Evolutionary conservation across 2,888 invertebrate genomes (phyloP).

Genomic region (Electrophaes corylata): DNA sequence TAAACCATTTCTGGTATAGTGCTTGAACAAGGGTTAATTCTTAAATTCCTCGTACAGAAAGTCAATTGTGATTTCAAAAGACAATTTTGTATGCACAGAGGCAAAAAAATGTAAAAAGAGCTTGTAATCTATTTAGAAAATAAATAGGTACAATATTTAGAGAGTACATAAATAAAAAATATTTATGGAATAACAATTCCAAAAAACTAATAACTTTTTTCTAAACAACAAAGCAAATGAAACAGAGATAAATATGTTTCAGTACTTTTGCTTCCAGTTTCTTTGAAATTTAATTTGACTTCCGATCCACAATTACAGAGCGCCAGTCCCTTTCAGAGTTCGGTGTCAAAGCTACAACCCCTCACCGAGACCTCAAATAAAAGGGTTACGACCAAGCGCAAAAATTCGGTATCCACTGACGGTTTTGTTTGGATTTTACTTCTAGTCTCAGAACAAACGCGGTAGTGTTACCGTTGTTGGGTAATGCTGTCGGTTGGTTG

Average conservation of each 20-base stretch:
- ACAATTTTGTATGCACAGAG: too few species aligned
- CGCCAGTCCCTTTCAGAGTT: conserved; percentile 61
- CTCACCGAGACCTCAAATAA: conserved; percentile 17
- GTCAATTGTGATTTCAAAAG: too few species aligned
- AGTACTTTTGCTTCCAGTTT: conserved; percentile 39
- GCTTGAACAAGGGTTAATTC: too few species aligned
- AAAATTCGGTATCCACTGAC: conserved; percentile 25
- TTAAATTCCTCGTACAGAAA: too few species aligned
- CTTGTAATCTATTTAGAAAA: too few species aligned
- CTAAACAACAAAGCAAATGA: neutral
- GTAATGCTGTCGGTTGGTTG: conserved; percentile 29
- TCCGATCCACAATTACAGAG: conserved; percentile 68
- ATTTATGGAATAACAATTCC: too few species aligned
- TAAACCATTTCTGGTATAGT: neutral
- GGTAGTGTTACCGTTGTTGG: conserved; percentile 39
- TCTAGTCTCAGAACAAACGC: conserved; percentile 10
- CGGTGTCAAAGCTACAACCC: conserved; percentile 63
- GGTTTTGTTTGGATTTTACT: conserved; percentile 5
- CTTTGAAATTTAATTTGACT: conserved; percentile 67
- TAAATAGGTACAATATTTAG: too few species aligned
- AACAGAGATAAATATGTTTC: conserved; percentile 7
- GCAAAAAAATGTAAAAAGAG: too few species aligned
- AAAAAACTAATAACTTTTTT: too few species aligned
- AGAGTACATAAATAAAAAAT: too few species aligned
- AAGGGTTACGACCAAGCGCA: conserved; percentile 28